Percentiles rank a stretch among this genome's conserved stretches.
Conservation (phyloP, 2,888 invertebrate species). For the Acronicta alni region DNA sequence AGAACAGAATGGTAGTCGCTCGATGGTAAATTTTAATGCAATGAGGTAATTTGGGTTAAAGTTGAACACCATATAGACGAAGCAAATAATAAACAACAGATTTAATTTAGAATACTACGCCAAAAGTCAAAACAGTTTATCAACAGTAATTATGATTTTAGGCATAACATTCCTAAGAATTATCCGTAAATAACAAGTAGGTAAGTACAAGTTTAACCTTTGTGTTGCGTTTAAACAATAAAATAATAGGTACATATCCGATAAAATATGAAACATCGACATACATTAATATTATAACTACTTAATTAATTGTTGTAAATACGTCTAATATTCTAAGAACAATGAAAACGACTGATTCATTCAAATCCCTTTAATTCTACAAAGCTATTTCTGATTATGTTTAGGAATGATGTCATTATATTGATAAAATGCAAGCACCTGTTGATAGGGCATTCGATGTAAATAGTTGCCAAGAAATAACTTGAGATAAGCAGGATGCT, state of each 20-base stretch:
- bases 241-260: conserved; percentile 4
- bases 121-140: no score
- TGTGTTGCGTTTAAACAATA: conserved; percentile 17
- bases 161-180: no score
- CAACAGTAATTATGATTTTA: background rate
- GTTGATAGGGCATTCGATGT: conserved; percentile 15
- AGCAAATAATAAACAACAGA: no score
- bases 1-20: no score
- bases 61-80: no score
- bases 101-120: no score
- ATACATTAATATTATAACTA: conserved; percentile 6
- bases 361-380: background rate
- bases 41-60: no score
- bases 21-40: no score
- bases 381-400: background rate
- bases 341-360: conserved; percentile 34
- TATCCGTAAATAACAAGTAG: background rate
- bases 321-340: conserved; percentile 12
- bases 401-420: conserved; percentile 36
- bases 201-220: background rate
- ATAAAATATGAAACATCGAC: conserved; percentile 27
- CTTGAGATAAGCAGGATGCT: no score
- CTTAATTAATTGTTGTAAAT: conserved; percentile 15
- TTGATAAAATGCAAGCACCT: conserved; percentile 20
- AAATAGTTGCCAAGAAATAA: conserved; percentile 17